A percentile compares a stretch with the other conserved stretches of the same genome.
phyloP scores from a whole-genome alignment of 1,140 invertebrate species.

The Cecropterus lyciades region DNA sequence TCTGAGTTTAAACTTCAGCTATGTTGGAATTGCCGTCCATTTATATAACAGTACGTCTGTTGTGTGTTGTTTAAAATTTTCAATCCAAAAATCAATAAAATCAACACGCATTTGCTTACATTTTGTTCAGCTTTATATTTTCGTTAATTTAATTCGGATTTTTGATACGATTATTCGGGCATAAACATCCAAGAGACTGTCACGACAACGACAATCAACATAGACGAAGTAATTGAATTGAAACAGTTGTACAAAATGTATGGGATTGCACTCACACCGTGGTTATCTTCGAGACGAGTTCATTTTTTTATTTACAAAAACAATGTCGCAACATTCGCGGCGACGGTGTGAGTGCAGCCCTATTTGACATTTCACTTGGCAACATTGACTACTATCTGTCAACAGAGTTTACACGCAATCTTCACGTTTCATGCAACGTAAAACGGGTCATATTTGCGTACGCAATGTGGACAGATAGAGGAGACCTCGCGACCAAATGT shows the following conservation, averaged over 20 bases:
- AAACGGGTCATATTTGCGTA: conserved; percentile 9
- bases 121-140: not conserved
- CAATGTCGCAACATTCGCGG: conserved; percentile 42
- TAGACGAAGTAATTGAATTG: conserved; percentile 43
- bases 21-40: conserved; percentile 18
- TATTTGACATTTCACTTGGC: conserved; percentile 1
- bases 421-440: not conserved
- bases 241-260: conserved; percentile 33
- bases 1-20: conserved; percentile 14
- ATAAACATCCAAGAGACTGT: not conserved
- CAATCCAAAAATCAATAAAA: not conserved
- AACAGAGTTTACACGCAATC: not conserved
- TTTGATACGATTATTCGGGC: conserved; percentile 4
- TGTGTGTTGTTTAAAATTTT: not conserved
- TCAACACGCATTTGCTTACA: not conserved
- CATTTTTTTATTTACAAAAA: conserved; percentile 54
- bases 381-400: conserved; percentile 13
- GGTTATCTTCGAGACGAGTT: conserved; percentile 45
- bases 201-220: conserved; percentile 60
- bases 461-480: conserved; percentile 2
- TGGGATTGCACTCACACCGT: conserved; percentile 34
- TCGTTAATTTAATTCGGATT: conserved; percentile 5
- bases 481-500: conserved; percentile 1
- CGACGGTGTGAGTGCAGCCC: conserved; percentile 38
- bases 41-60: not conserved